phyloP scores from a whole-genome alignment of 2,113 vertebrate genomes.

The Bubo bubo region DNA sequence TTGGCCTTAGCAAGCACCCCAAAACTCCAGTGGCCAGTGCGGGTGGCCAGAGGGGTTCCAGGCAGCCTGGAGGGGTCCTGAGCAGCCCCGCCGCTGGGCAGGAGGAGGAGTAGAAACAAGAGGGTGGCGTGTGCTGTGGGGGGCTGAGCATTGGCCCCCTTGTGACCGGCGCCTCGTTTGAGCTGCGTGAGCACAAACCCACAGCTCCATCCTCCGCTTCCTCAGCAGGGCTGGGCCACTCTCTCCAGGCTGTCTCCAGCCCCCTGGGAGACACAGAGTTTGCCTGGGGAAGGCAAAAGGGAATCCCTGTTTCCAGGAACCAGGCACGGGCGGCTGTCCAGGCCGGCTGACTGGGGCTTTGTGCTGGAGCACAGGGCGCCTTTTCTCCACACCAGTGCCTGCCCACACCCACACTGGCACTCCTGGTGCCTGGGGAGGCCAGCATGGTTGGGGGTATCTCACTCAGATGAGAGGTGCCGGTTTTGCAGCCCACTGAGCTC shows the following conservation, averaged over 20 bases:
- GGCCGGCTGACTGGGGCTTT: neutral
- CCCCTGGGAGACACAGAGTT: neutral
- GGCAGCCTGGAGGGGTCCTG: neutral
- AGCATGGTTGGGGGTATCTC: rapidly evolving
- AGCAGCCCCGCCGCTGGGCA: rapidly evolving
- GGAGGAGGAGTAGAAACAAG: neutral
- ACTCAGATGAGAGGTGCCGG: rapidly evolving
- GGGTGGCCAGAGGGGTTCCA: neutral
- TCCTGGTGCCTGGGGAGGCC: rapidly evolving
- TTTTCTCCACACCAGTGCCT: neutral
- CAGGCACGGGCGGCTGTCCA: rapidly evolving
- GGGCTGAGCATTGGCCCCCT: no score
- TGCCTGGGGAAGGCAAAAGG: neutral
- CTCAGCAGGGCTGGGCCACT: rapidly evolving
- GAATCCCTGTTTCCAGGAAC: neutral
- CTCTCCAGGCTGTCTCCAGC: neutral
- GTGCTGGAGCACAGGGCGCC: neutral
- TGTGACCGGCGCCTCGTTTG: rapidly evolving
- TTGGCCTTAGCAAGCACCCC: no score
- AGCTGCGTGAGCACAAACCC: neutral
- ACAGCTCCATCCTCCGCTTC: rapidly evolving
- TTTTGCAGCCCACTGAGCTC: neutral
- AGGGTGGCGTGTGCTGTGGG: neutral
- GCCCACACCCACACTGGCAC: rapidly evolving
- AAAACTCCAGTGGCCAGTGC: neutral